Evolutionary conservation across 2,797 vertebrate species (phyloP).

Genomic region (Uromys caudimaculatus): DNA sequence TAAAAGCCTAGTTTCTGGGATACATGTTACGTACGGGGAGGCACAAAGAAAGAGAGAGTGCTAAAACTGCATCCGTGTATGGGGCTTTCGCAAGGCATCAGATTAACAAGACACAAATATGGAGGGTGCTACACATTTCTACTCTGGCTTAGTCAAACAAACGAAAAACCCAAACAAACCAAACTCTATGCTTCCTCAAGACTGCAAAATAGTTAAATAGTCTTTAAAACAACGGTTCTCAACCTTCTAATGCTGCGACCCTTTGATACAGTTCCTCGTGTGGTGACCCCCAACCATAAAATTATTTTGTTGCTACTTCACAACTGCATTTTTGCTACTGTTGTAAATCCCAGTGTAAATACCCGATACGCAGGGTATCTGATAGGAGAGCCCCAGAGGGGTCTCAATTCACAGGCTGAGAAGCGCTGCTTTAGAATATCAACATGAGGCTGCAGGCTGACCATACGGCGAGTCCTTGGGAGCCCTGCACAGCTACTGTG

Average conservation of each 20-base stretch:
- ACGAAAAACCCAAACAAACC: background rate
- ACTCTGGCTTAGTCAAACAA: background rate
- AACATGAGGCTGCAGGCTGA: background rate
- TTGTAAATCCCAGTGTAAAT: background rate
- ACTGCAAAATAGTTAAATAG: background rate
- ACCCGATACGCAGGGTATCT: background rate
- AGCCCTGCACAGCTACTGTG: background rate
- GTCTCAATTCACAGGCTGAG: background rate
- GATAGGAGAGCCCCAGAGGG: background rate
- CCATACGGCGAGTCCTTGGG: constrained; percentile 38
- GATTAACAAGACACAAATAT: background rate
- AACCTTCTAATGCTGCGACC: background rate
- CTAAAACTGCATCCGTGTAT: background rate
- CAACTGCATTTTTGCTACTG: background rate
- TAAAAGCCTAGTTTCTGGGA: background rate
- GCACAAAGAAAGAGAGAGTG: background rate
- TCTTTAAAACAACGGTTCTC: background rate
- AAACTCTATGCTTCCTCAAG: background rate
- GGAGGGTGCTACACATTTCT: background rate
- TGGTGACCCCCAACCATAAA: background rate
- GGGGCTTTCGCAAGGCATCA: background rate
- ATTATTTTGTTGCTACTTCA: background rate
- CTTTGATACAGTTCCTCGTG: background rate
- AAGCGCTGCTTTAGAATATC: background rate
- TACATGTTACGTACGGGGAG: rapidly evolving